Conservation (phyloP, 2,113 vertebrate genomes). For the Lophura nycthemera region DNA sequence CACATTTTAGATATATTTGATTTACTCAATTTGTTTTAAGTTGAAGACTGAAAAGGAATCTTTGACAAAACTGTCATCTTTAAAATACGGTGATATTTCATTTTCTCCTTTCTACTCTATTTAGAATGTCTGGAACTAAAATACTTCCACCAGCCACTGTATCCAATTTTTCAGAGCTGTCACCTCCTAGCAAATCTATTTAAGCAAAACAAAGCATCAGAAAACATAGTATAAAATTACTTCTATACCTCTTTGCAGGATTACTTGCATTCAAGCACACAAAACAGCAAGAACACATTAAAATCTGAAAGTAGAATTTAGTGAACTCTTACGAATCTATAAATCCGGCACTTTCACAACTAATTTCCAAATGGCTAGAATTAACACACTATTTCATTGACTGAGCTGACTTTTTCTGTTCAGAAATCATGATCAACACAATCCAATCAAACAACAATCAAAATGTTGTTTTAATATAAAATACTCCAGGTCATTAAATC, state of each 20-base stretch:
- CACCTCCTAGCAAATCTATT: constrained; percentile 79
- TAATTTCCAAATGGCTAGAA: constrained; percentile 46
- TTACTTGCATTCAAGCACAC: constrained; percentile 40
- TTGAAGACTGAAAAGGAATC: constrained; percentile 67
- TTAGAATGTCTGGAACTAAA: constrained; percentile 75
- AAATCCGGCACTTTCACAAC: constrained; percentile 1
- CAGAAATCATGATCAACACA: background rate
- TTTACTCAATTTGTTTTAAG: constrained; percentile 76
- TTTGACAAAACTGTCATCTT: constrained; percentile 81
- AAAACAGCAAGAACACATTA: constrained; percentile 26
- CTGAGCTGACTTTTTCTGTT: background rate
- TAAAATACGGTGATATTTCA: constrained; percentile 79
- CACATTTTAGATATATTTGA: constrained; percentile 60
- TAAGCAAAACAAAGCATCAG: constrained; percentile 77
- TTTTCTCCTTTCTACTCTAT: constrained; percentile 70
- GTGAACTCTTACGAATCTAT: constrained; percentile 18
- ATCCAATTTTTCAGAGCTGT: constrained; percentile 82
- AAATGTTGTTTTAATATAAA: constrained; percentile 56
- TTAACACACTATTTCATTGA: background rate
- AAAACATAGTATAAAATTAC: constrained; percentile 71
- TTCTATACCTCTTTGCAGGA: constrained; percentile 44
- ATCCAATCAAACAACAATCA: constrained; percentile 26
- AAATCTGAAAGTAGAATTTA: constrained; percentile 60
- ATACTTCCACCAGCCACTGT: constrained; percentile 68
- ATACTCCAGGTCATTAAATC: background rate